A percentile compares a stretch with the other conserved stretches of the same genome.
Evolutionary conservation across 2,888 invertebrate genomes (phyloP).

Genomic region (Megalurothrips usitatus): DNA sequence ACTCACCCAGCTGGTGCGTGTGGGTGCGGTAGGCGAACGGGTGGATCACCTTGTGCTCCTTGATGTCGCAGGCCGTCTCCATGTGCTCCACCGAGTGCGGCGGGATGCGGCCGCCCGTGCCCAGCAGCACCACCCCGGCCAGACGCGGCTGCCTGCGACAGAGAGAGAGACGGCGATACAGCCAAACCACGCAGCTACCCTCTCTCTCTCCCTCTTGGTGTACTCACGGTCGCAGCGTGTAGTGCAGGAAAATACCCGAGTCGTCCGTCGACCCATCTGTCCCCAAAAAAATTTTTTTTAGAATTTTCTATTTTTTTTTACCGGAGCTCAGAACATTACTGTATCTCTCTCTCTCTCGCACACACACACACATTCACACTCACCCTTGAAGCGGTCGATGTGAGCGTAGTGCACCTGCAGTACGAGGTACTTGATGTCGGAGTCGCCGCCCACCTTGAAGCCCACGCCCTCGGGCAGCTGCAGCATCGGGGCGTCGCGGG

Average conservation of each 20-base stretch:
- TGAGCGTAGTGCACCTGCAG: slow-evolving; percentile 88
- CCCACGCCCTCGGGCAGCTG: slow-evolving; percentile 81
- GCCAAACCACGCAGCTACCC: too few relatives aligned
- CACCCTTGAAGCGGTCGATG: slow-evolving; percentile 58
- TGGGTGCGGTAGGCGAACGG: slow-evolving; percentile 96
- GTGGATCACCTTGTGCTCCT: slow-evolving; percentile 76
- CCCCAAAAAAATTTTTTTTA: slow-evolving; percentile 35
- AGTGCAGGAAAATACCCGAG: slow-evolving; percentile 77
- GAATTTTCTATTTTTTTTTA: neutral
- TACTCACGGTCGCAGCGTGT: slow-evolving; percentile 67
- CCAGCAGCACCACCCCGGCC: slow-evolving; percentile 87
- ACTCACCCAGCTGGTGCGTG: slow-evolving; percentile 77
- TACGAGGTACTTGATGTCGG: slow-evolving; percentile 81
- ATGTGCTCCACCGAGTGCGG: slow-evolving; percentile 69
- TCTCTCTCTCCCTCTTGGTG: neutral
- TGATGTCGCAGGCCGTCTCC: slow-evolving; percentile 83
- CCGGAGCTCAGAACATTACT: too few relatives aligned
- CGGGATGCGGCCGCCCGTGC: slow-evolving; percentile 77
- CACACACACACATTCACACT: too few relatives aligned
- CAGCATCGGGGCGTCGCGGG: slow-evolving; percentile 80
- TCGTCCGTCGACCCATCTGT: slow-evolving; percentile 73
- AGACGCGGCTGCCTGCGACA: slow-evolving; percentile 69
- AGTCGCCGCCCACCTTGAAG: slow-evolving; percentile 81
- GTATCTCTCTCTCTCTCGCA: too few relatives aligned
- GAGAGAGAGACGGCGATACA: slow-evolving; percentile 23